Percentiles rank a stretch among this genome's conserved stretches.
Conservation (phyloP, 2,888 invertebrate species). For the Keiferia lycopersicella region DNA sequence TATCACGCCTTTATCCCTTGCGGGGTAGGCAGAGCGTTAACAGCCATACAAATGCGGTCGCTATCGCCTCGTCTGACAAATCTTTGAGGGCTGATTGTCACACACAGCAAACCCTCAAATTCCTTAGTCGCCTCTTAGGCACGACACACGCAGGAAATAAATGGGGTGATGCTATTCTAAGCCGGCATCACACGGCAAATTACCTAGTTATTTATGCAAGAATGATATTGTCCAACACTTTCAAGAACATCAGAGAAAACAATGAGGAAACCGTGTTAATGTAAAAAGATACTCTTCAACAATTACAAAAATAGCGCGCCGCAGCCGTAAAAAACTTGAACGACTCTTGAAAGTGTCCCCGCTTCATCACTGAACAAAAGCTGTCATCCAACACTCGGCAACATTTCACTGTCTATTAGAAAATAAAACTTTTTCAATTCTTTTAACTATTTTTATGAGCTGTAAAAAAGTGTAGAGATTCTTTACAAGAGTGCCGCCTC, state of each 20-base stretch:
- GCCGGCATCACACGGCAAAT: too few species aligned
- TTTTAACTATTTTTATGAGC: constrained; percentile 80
- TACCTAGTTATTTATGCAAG: neutral
- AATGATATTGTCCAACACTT: neutral
- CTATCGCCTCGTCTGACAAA: too few species aligned
- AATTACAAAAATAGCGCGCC: constrained; percentile 68
- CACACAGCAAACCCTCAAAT: too few species aligned
- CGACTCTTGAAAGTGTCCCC: constrained; percentile 71
- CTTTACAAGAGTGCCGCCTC: constrained; percentile 75
- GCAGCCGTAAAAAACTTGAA: constrained; percentile 62
- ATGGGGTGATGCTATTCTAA: too few species aligned
- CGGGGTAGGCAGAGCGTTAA: too few species aligned
- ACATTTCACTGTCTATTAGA: constrained; percentile 81
- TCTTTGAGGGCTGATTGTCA: too few species aligned
- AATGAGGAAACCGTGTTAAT: constrained; percentile 16
- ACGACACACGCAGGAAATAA: too few species aligned
- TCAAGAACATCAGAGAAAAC: neutral
- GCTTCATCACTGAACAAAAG: constrained; percentile 79
- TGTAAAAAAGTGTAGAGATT: constrained; percentile 79
- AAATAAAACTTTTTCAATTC: constrained; percentile 65
- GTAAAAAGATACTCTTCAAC: constrained; percentile 53
- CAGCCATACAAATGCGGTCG: too few species aligned
- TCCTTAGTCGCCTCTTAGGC: too few species aligned
- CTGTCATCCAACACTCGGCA: constrained; percentile 78
- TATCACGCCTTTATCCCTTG: too few species aligned